These are phyloP conservation scores for Bradypodion ventrale DNA, from an alignment of 2,797 vertebrate species.

Conservation along the genomic window DNA sequence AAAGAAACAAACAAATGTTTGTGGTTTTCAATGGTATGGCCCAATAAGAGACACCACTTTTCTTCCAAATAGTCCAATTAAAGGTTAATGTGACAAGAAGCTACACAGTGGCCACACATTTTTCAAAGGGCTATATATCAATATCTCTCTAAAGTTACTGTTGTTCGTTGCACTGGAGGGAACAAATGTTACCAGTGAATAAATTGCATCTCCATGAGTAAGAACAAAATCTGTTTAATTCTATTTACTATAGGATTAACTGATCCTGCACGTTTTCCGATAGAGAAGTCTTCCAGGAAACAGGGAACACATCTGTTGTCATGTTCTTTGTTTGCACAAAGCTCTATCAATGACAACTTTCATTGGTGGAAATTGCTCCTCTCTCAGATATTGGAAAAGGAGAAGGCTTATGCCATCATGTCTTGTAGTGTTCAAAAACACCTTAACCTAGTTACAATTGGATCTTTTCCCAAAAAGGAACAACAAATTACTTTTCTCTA, in stretches of 20 bases:
- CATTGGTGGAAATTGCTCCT: not conserved
- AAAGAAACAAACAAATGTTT: not conserved
- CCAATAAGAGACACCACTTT: not conserved
- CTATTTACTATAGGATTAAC: conserved; percentile 3
- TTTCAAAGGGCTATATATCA: not conserved
- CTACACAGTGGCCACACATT: not conserved
- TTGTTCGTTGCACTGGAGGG: not conserved
- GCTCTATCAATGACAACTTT: not conserved
- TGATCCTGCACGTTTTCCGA: conserved; percentile 3
- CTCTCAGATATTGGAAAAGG: not conserved
- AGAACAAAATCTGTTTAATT: not conserved
- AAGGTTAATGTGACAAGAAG: not conserved
- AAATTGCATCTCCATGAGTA: not conserved
- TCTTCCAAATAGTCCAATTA: not conserved
- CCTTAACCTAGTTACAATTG: not conserved
- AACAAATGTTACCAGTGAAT: not conserved
- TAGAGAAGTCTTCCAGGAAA: not conserved
- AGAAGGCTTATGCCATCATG: not conserved
- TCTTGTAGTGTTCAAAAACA: not conserved
- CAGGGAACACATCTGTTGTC: not conserved
- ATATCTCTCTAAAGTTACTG: not conserved
- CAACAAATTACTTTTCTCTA: not conserved
- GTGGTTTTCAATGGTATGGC: not conserved
- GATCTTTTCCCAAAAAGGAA: not conserved
- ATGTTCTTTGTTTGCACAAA: not conserved